These are phyloP conservation scores for Leptobrachium ailaonicum DNA, from an alignment of 2,113 vertebrate species.

Conservation along the genomic window DNA sequence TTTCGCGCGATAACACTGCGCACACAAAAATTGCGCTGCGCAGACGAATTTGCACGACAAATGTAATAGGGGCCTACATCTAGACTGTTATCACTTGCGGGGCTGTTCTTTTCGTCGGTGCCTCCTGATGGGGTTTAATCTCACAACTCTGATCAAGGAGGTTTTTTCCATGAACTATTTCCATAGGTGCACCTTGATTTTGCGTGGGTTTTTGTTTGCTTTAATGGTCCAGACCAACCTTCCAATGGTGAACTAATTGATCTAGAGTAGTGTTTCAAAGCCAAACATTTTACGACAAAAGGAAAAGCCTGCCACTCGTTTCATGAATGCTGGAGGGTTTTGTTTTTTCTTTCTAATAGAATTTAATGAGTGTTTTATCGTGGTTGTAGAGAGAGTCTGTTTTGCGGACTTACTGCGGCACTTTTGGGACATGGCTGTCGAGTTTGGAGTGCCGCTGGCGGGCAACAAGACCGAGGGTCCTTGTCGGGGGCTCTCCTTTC, in stretches of 20 bases:
- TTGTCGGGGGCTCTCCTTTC: too few species aligned
- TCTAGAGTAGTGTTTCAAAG: slow-evolving; percentile 46
- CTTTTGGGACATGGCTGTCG: too few species aligned
- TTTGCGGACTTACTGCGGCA: too few species aligned
- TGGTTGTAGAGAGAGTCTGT: neutral
- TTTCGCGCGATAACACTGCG: too few species aligned
- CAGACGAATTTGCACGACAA: too few species aligned
- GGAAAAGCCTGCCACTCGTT: neutral
- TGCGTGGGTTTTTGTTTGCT: neutral
- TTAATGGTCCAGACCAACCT: neutral
- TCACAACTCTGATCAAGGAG: neutral
- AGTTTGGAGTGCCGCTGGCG: too few species aligned
- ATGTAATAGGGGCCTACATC: too few species aligned
- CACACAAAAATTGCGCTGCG: too few species aligned
- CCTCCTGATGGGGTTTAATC: neutral
- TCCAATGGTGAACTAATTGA: slow-evolving; percentile 7
- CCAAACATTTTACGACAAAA: neutral
- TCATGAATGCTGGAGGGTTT: neutral
- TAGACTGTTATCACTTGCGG: too few species aligned
- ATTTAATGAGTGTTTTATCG: neutral
- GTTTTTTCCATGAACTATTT: neutral
- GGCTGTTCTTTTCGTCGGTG: too few species aligned
- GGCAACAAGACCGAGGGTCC: too few species aligned
- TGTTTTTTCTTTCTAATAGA: neutral
- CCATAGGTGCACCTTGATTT: neutral